Conservation (phyloP, 2,113 vertebrate genomes). For the Etheostoma spectabile region DNA sequence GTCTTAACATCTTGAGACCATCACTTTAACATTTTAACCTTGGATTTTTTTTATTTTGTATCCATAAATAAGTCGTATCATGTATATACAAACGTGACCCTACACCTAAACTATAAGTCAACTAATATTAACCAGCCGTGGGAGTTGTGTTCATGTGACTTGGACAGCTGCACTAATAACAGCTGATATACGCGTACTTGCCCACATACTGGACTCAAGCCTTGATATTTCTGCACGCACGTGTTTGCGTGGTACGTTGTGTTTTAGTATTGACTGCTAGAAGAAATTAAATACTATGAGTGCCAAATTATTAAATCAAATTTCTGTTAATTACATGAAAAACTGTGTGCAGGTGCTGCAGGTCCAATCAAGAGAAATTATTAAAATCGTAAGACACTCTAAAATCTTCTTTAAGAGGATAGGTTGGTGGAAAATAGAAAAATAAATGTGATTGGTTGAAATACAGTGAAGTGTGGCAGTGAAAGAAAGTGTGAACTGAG, state of each 20-base stretch:
- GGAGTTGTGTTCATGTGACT: conserved; percentile 61
- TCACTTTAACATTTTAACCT: too few relatives aligned
- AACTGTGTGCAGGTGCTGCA: not conserved
- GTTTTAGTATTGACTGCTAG: not conserved
- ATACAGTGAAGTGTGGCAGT: conserved; percentile 1
- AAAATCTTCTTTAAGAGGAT: not conserved
- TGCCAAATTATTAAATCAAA: not conserved
- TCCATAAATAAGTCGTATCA: not conserved
- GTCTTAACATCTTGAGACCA: too few relatives aligned
- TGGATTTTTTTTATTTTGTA: too few relatives aligned
- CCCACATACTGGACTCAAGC: conserved; percentile 10
- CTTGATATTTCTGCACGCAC: not conserved
- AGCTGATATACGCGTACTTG: conserved; percentile 37
- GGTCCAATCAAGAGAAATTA: not conserved
- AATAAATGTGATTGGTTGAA: conserved; percentile 22
- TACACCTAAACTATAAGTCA: conserved; percentile 9
- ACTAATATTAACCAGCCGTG: conserved; percentile 24
- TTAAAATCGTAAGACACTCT: not conserved
- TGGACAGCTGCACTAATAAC: conserved; percentile 65
- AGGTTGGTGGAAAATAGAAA: not conserved
- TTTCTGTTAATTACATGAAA: not conserved
- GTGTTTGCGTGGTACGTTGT: not conserved
- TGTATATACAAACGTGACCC: conserved; percentile 40
- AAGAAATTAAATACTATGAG: not conserved
- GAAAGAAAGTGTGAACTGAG: conserved; percentile 25